Evolutionary conservation across 2,888 invertebrate species (phyloP), one percentile per base, ranked within the genome.

Genomic region (Platypus cylindrus): DNA sequence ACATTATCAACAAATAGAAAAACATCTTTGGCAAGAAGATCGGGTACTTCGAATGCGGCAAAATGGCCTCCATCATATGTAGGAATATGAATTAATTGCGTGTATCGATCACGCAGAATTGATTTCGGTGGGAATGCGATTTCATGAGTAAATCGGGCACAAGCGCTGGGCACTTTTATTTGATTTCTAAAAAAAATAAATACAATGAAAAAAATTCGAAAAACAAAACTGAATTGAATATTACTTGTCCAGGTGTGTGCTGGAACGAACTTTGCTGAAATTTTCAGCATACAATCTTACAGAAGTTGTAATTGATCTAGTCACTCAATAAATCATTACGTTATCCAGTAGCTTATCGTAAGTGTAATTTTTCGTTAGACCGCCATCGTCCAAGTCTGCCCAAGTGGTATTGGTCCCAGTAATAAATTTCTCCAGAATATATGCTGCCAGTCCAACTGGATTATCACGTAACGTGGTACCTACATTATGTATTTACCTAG

Each of bases 361-460:
- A 49, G 75, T 53, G 68, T 73, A 82, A 44, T 73, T 72, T 37
- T 69, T 64, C 1, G 64, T 62, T 0, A 87, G 58, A 2, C 78
- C 80, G 4, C 83, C 85, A 47, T 85, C 79, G 0, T 64, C 55
- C 17, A 60, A 56, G 17, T 59, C 50, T 29, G 58, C 60, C 54
- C 66, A 66, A 0, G 60, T 54, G 1, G 55, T 53, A 54, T 75
- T 68, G 0, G 81, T 83, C 78, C 82, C 79, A 0, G 75, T 71
- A 8, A 78, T 75, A 62, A 87, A 90, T 57, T 91, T 93, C 51
- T 94, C 91, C 8, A 94, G 59, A 33, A 93, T 81, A 51, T 91
- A 94, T 0, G 84, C 84, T 0, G 89, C 89, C 37, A 94, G 60
- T 1, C 89, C 91, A 1, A 79, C 71, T 0, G 94, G 93, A 1